Evolutionary conservation across 2,888 invertebrate genomes (phyloP), one percentile per base, ranked within the genome.

Genomic region (Leptinotarsa haldemani): DNA sequence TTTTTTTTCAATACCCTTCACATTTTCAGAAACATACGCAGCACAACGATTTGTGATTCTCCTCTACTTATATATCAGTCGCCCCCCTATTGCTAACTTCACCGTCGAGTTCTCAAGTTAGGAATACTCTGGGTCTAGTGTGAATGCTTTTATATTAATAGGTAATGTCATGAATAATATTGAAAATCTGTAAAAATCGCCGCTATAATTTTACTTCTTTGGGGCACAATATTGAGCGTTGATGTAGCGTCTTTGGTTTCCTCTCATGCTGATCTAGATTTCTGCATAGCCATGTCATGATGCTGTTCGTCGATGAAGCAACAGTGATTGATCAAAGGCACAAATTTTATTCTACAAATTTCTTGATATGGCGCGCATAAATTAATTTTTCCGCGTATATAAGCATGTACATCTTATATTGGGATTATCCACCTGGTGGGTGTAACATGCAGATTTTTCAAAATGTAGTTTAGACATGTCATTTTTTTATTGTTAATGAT

Each of bases 401-500:
- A 73, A 73, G 76, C 76, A 76, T 76, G 74, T 69, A 74, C 77
- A 76, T 77, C 73, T 74, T 72, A 74, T 72, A 74, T 58, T 73
- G 74, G 73, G 73, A 74, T 70, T 77, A 74, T 77, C 74, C 74
- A 74, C 74, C 66, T 69, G 71, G 71, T 70, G 74, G 78, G 78
- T 79, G 40, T 40, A 78, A 77, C 75, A 74, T 78, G 78, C 77
- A 71, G 76, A 81, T 82, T 82, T 83, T 83, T 82, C 81, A 82
- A 82, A 83, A 79, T 77, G 85, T 85, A 86, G 85, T 82, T 81
- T 86, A 85, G 85, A 80, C 83, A 83, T 84, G 84, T 85, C 82
- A 85, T 85, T 85, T 85, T 84, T 85, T 85, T 85, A 85, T 85
- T 84, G 84, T 85, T 84, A 84, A 81, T 83, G 82, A 83, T 86